Conservation (phyloP, 2,797 vertebrate genomes). For the Catamblyrhynchus diadema region DNA sequence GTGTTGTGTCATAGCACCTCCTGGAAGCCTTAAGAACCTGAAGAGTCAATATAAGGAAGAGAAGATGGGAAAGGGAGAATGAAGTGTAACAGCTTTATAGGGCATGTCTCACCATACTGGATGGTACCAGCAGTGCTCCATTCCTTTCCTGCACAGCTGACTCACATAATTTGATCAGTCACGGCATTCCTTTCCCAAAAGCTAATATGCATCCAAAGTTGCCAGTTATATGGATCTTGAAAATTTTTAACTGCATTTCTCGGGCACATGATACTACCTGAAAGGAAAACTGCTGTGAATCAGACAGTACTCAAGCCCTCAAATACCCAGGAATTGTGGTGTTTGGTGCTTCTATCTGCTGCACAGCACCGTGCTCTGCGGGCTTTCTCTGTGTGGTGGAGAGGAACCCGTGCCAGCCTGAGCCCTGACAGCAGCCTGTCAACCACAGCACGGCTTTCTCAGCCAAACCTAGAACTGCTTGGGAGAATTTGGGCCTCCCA, state of each 20-base stretch:
- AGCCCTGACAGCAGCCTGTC: not conserved
- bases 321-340: not conserved
- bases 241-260: not conserved
- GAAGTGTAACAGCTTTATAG: not conserved
- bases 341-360: not conserved
- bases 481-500: not conserved
- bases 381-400: accelerated
- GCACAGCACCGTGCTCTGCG: not conserved
- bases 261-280: accelerated
- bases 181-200: not conserved
- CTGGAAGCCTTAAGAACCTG: not conserved
- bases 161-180: not conserved
- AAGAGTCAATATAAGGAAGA: not conserved
- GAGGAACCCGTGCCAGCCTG: accelerated
- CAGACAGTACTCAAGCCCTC: not conserved
- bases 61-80: not conserved
- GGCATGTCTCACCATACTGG: not conserved
- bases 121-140: not conserved
- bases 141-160: not conserved
- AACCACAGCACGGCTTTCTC: not conserved
- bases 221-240: not conserved
- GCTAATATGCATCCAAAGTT: not conserved
- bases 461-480: not conserved
- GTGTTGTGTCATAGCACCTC: not conserved
- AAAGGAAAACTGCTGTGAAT: not conserved